Conservation (phyloP, 2,888 invertebrate species). For the Clanis bilineata region DNA sequence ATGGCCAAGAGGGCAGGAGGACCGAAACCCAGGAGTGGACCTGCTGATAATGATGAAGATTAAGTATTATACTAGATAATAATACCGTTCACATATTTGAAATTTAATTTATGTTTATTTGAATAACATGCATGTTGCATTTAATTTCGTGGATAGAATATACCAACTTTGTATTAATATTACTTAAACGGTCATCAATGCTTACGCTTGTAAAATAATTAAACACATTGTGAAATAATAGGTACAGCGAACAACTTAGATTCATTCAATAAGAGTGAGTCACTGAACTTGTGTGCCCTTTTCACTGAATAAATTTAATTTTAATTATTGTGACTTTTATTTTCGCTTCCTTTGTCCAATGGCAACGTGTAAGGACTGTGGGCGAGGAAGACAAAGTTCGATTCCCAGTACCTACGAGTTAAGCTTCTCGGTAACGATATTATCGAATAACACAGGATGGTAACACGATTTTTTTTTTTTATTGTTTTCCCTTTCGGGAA, state of each 20-base stretch:
- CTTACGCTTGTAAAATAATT: not conserved
- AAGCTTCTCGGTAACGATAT: no score
- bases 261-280: not conserved
- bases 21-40: constrained; percentile 89
- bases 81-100: not conserved
- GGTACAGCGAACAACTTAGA: not conserved
- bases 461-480: no score
- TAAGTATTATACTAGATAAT: constrained; percentile 45
- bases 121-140: not conserved
- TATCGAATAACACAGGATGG: no score
- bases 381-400: no score
- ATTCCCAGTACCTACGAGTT: no score
- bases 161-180: not conserved
- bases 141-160: not conserved
- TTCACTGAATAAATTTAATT: not conserved
- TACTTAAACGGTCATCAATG: not conserved
- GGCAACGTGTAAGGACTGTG: no score
- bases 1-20: constrained; percentile 99
- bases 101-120: constrained; percentile 4
- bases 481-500: no score
- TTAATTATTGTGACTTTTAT: not conserved
- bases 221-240: not conserved
- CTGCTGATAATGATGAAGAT: constrained; percentile 88
- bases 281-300: not conserved
- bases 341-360: no score